Evolutionary conservation across 2,888 invertebrate genomes (phyloP), one percentile per base, ranked within the genome.

Genomic region (Nasonia oneida): DNA sequence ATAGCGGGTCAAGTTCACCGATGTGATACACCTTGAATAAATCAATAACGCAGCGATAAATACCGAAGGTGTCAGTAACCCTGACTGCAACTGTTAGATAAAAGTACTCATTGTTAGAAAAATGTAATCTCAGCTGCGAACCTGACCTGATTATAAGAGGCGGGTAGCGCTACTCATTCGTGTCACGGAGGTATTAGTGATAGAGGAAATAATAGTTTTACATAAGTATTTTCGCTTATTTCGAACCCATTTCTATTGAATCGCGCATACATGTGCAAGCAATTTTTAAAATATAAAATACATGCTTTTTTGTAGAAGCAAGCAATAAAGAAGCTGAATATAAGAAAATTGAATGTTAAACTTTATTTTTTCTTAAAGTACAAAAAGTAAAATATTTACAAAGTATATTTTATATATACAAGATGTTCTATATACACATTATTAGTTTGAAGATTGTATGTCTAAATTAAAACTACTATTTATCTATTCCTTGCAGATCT

Each of bases 401-500:
- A 15, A 14, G 42, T 70, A 23, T 67, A 23, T 67, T 70, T 18
- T 77, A 50, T 76, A 75, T 71, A 12, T 53, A 82, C 50, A 67
- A 33, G n/a, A 42, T 53, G 12, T 71, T 78, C 37, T 18, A 47
- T 57, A 82, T 82, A 29, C 78, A 79, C 39, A 81, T 42, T 5
- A 23, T 76, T 2, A n/a, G 37, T 37, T 80, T 15, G 47, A 47
- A 53, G 2, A 29, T 57, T n/a, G 4, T 53, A 29, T 29, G 15
- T 53, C 2, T n/a, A 61, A 61, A n/a, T 67, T n/a, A 67, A 15
- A 42, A 79, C 14, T 80, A 80, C 57, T 61, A 61, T n/a, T 61
- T 61, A 81, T 87, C 80, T 8, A 86, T 39, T 76, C 90, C 91
- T 89, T 96, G 95, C 29, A 96, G 91, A 89, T 96, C 96, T 53